phyloP scores from a whole-genome alignment of 2,797 vertebrate species.

The Odontamblyopus lacepedii region DNA sequence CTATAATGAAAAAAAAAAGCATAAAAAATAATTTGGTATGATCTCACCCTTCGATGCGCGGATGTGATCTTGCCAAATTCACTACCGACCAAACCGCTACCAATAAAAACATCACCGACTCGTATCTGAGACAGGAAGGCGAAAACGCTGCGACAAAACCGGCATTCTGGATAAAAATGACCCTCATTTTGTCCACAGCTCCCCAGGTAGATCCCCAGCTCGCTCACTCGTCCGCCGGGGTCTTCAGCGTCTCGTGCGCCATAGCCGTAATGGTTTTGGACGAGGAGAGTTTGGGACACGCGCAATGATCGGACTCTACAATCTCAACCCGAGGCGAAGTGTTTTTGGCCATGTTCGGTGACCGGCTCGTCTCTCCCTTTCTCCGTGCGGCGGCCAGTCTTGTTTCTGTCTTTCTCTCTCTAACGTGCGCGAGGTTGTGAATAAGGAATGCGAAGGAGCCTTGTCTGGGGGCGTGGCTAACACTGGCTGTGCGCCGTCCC shows the following conservation, averaged over 20 bases:
- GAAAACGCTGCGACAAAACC: conserved; percentile 82
- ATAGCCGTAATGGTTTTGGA: conserved; percentile 24
- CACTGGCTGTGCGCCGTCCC: conserved; percentile 37
- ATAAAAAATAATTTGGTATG: conserved; percentile 36
- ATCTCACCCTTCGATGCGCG: conserved; percentile 55
- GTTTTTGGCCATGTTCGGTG: conserved; percentile 75
- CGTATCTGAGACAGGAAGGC: conserved; percentile 63
- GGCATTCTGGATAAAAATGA: conserved; percentile 80
- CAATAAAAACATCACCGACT: conserved; percentile 69
- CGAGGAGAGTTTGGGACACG: conserved; percentile 47
- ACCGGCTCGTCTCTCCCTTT: conserved; percentile 54
- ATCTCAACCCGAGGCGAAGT: conserved; percentile 63
- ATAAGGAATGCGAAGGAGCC: conserved; percentile 68
- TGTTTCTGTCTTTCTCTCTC: conserved; percentile 57
- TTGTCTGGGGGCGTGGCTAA: conserved; percentile 70
- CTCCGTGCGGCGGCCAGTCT: conserved; percentile 40
- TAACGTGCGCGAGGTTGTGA: conserved; percentile 64
- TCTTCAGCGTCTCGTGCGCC: conserved; percentile 63
- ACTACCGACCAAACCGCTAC: conserved; percentile 62
- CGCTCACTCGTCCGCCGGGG: conserved; percentile 69
- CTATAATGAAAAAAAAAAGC: conserved; percentile 39
- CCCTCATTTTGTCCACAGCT: conserved; percentile 81
- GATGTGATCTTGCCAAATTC: conserved; percentile 60
- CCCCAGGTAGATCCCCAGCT: conserved; percentile 20
- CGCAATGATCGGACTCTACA: conserved; percentile 60